A percentile compares a stretch with the other conserved stretches of the same genome.
phyloP scores from a whole-genome alignment of 2,113 vertebrate genomes.

The Archocentrus centrarchus region DNA sequence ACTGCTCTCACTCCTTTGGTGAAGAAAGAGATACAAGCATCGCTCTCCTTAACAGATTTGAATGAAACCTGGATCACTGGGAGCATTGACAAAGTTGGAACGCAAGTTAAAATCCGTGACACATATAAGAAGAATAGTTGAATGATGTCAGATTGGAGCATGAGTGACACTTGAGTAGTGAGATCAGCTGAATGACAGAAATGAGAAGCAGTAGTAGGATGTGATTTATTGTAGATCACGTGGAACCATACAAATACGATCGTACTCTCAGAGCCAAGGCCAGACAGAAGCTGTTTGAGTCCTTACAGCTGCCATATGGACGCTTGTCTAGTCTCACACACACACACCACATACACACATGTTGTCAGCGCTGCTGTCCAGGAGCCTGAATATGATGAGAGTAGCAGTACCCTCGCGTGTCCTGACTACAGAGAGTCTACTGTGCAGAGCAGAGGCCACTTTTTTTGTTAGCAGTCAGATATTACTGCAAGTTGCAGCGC shows the following conservation, averaged over 20 bases:
- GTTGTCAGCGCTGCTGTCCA: slow-evolving; percentile 55
- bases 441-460: slow-evolving; percentile 42
- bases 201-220: slow-evolving; percentile 18
- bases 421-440: slow-evolving; percentile 58
- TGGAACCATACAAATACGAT: slow-evolving; percentile 45
- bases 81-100: neutral
- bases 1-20: neutral
- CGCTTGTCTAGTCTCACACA: slow-evolving; percentile 12
- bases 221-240: slow-evolving; percentile 57
- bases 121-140: slow-evolving; percentile 1
- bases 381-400: slow-evolving; percentile 71
- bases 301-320: slow-evolving; percentile 59
- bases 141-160: slow-evolving; percentile 14
- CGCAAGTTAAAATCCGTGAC: neutral
- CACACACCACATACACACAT: slow-evolving; percentile 38
- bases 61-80: neutral
- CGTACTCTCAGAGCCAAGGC: slow-evolving; percentile 58
- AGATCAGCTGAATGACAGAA: slow-evolving; percentile 44
- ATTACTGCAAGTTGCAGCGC: neutral
- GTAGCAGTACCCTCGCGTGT: slow-evolving; percentile 73
- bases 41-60: neutral
- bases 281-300: slow-evolving; percentile 65
- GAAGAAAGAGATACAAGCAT: slow-evolving; percentile 3
- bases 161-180: slow-evolving; percentile 32
- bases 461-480: slow-evolving; percentile 39